Percentiles rank a stretch among this genome's conserved stretches.
Conservation (phyloP, 37 sponge, comb jelly and placozoan genomes). For the Beroe forskalii region DNA sequence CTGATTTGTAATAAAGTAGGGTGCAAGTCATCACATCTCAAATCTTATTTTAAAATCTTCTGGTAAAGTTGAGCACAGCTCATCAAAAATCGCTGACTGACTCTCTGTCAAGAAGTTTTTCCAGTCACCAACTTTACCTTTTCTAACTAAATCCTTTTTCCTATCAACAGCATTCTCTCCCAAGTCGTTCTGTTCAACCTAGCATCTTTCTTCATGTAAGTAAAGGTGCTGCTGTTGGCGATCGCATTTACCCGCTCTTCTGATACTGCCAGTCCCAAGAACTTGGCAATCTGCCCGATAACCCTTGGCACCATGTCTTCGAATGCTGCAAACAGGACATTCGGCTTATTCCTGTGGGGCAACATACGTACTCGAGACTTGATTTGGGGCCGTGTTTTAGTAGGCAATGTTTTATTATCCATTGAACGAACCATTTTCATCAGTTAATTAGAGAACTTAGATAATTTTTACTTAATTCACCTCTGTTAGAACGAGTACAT, state of each 20-base stretch:
- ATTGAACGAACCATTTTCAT: no score
- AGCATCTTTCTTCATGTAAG: neutral
- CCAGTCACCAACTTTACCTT: neutral
- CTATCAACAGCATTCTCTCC: neutral
- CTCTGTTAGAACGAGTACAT: no score
- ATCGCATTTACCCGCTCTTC: neutral
- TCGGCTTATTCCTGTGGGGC: conserved; percentile 64
- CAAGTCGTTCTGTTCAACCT: neutral
- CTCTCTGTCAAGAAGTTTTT: neutral
- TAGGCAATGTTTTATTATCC: no score
- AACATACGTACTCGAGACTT: no score
- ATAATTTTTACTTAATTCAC: no score
- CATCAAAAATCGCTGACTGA: neutral
- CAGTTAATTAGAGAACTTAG: no score
- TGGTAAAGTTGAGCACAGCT: neutral
- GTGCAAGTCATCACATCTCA: neutral
- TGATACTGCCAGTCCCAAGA: conserved; percentile 11
- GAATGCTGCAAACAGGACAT: conserved; percentile 67
- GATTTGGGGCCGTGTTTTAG: no score
- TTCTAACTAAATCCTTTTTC: neutral
- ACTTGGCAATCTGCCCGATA: conserved; percentile 64
- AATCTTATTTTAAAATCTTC: neutral
- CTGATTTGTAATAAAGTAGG: no score
- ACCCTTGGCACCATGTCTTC: conserved; percentile 65
- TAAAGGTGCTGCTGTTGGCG: neutral